These are phyloP conservation scores for Microcebus lehilahytsara DNA, from an alignment of 2,113 vertebrate genomes.

Conservation along the genomic window DNA sequence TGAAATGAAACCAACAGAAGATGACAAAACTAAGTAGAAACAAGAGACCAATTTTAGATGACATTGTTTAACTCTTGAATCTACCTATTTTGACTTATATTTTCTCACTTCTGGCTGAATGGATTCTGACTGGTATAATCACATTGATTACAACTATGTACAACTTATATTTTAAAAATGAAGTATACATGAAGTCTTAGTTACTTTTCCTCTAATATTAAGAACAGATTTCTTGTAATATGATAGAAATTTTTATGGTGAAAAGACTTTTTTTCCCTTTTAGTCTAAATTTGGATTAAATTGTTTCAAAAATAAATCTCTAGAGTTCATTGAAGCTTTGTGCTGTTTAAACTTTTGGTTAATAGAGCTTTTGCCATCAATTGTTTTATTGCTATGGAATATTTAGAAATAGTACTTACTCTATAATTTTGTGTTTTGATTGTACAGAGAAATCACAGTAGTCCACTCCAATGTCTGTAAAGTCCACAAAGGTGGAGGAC, in stretches of 20 bases:
- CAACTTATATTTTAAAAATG: neutral
- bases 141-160: neutral
- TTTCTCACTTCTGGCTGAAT: neutral
- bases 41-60: neutral
- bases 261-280: neutral
- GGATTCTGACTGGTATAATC: neutral
- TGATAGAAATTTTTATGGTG: neutral
- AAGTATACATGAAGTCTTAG: neutral
- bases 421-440: constrained; percentile 93
- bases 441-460: constrained; percentile 95
- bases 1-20: neutral
- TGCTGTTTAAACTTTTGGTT: constrained; percentile 17
- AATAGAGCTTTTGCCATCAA: neutral
- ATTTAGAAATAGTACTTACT: constrained; percentile 84
- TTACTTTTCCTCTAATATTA: neutral
- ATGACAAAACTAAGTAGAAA: neutral
- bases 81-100: neutral
- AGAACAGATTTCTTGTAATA: neutral
- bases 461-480: constrained; percentile 91
- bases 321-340: neutral
- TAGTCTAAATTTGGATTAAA: neutral
- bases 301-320: neutral
- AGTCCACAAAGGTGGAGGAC: constrained; percentile 89
- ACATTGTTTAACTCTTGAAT: neutral
- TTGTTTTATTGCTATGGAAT: neutral